phyloP scores from a whole-genome alignment of 2,888 invertebrate genomes.

The Eupsilia transversa region DNA sequence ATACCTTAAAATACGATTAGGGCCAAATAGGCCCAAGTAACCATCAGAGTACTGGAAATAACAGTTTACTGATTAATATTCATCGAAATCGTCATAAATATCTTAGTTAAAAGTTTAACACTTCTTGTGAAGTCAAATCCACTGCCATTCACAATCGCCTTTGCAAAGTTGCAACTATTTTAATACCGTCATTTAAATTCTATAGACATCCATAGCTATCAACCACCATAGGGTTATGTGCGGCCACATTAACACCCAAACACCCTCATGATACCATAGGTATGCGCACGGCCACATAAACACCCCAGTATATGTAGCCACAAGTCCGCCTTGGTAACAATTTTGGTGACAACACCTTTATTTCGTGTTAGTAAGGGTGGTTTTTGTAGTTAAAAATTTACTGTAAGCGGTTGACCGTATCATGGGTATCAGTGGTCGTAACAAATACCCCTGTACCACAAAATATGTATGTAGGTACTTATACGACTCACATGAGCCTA shows the following conservation, averaged over 20 bases:
- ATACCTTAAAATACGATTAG: too few relatives aligned
- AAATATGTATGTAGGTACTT: not conserved
- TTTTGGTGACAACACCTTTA: not conserved
- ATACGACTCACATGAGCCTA: too few relatives aligned
- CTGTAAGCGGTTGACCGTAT: not conserved
- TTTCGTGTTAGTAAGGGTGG: not conserved
- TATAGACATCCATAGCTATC: not conserved
- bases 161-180: slow-evolving; percentile 11
- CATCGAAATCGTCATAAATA: too few relatives aligned
- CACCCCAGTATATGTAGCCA: not conserved
- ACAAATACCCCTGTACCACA: not conserved
- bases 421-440: too few relatives aligned
- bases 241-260: slow-evolving; percentile 21
- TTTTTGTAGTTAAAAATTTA: not conserved
- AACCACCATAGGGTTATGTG: slow-evolving; percentile 6
- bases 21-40: too few relatives aligned
- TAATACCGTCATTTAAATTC: slow-evolving; percentile 36
- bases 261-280: not conserved
- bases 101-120: too few relatives aligned
- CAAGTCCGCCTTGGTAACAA: too few relatives aligned
- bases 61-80: too few relatives aligned
- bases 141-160: too few relatives aligned
- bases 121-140: not conserved
- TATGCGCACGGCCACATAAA: not conserved
- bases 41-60: too few relatives aligned